phyloP scores from a whole-genome alignment of 2,797 vertebrate genomes.

The Xenopus petersii region DNA sequence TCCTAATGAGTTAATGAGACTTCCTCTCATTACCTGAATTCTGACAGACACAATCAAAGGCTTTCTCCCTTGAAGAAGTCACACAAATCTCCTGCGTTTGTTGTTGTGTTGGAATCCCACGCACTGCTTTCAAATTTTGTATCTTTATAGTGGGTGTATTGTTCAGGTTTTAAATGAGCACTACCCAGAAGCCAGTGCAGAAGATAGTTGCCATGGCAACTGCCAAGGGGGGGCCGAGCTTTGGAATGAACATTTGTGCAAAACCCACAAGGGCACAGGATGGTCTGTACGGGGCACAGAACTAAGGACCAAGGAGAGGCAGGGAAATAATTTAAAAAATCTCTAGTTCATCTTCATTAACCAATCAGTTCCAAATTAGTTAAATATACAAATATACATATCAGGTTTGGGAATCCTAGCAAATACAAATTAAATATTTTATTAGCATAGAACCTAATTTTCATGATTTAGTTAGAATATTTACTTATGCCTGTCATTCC shows the following conservation, averaged over 20 bases:
- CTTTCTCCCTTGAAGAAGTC: conserved; percentile 23
- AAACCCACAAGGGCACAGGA: conserved; percentile 17
- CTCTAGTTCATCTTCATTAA: background rate
- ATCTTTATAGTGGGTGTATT: conserved; percentile 45
- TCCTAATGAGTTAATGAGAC: background rate
- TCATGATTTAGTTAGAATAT: too few species aligned
- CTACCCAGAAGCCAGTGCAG: conserved; percentile 31
- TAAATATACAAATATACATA: too few species aligned
- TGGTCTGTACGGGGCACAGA: conserved; percentile 1
- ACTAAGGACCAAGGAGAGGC: background rate
- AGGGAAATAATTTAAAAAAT: background rate
- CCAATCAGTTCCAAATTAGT: background rate
- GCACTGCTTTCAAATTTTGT: conserved; percentile 39
- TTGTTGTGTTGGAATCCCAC: conserved; percentile 37
- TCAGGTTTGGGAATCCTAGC: too few species aligned
- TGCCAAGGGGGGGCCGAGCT: conserved; percentile 13
- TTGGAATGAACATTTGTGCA: conserved; percentile 19
- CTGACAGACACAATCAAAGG: conserved; percentile 5
- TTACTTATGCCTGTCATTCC: too few species aligned
- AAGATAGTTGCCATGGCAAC: conserved; percentile 40
- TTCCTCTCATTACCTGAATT: conserved; percentile 5
- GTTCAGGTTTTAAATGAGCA: conserved; percentile 29
- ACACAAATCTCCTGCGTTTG: conserved; percentile 41
- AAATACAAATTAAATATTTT: too few species aligned
- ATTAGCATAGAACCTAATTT: too few species aligned